These are phyloP conservation scores for Bostrychus sinensis DNA, from an alignment of 2,113 vertebrate species.

Conservation along the genomic window DNA sequence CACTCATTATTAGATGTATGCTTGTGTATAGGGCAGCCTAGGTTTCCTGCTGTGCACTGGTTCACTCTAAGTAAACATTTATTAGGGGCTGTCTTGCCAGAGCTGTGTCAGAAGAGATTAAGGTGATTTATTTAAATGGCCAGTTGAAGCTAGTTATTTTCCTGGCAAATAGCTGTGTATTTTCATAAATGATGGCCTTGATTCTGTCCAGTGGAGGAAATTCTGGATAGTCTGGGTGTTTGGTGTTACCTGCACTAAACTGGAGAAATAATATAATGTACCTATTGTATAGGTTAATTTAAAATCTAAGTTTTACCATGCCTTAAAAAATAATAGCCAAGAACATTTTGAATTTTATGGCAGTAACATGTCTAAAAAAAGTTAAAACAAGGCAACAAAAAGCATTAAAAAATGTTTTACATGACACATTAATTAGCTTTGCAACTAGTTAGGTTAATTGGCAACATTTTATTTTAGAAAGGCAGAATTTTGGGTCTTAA, in stretches of 20 bases:
- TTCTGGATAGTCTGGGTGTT: conserved; percentile 30
- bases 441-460: no score
- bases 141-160: conserved; percentile 62
- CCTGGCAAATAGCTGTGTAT: conserved; percentile 66
- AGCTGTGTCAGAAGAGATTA: conserved; percentile 51
- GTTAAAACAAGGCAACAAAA: no score
- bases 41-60: conserved; percentile 54
- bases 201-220: conserved; percentile 51
- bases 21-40: conserved; percentile 53
- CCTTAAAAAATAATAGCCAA: no score
- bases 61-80: conserved; percentile 64
- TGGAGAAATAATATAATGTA: conserved; percentile 17
- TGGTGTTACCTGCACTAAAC: conserved; percentile 15
- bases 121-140: conserved; percentile 64
- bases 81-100: conserved; percentile 66
- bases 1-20: conserved; percentile 45
- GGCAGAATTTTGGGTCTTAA: no score
- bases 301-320: no score
- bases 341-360: no score
- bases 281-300: no score
- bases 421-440: no score
- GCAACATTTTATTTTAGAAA: no score
- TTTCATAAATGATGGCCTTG: conserved; percentile 62
- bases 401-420: no score
- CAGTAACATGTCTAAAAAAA: no score